These are phyloP conservation scores for Norana najaformis DNA, from an alignment of 2,888 invertebrate genomes.

Conservation along the genomic window DNA sequence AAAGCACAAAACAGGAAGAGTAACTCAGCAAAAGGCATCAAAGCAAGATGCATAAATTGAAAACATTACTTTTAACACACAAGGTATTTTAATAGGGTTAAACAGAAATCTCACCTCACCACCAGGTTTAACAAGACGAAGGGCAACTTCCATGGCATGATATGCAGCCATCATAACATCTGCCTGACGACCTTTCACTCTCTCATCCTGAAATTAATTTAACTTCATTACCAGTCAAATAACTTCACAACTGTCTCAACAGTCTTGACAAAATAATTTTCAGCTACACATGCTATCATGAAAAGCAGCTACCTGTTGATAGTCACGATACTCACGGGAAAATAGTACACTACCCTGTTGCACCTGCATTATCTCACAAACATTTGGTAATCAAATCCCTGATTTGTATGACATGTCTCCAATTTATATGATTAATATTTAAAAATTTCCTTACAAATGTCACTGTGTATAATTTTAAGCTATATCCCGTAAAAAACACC, in stretches of 20 bases:
- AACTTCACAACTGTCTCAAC: background rate
- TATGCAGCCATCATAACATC: slow-evolving; percentile 94
- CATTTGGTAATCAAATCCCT: no score
- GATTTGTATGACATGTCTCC: no score
- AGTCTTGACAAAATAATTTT: no score
- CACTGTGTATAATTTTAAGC: no score
- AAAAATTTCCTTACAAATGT: no score
- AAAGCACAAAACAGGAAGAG: background rate
- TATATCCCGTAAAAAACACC: no score
- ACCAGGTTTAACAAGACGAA: slow-evolving; percentile 86
- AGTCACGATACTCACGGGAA: no score
- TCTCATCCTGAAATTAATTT: slow-evolving; percentile 61
- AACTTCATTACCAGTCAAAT: background rate
- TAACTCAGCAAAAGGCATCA: background rate
- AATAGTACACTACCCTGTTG: no score
- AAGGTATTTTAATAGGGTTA: background rate
- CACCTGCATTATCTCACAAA: no score
- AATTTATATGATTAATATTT: no score
- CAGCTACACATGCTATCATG: no score
- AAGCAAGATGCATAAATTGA: background rate
- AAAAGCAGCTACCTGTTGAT: no score
- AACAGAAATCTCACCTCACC: slow-evolving; percentile 72
- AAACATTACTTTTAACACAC: background rate
- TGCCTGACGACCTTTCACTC: slow-evolving; percentile 84
- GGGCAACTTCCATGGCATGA: slow-evolving; percentile 90